Evolutionary conservation across 1,140 invertebrate genomes (phyloP).

Genomic region (Ceratosolen fusciceps): DNA sequence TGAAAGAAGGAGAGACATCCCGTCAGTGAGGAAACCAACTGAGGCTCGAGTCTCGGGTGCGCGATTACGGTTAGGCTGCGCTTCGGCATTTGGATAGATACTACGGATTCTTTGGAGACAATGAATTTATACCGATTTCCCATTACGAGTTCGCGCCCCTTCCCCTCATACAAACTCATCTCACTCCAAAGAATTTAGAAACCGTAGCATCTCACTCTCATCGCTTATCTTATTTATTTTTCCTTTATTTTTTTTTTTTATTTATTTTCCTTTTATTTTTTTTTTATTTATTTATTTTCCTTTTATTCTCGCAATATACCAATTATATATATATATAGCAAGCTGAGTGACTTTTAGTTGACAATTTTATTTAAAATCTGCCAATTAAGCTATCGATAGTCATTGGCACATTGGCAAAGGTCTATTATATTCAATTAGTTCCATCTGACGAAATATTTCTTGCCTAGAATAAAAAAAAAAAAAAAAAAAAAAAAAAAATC

Average conservation of each 20-base stretch:
- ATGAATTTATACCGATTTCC: background rate
- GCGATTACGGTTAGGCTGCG: no score
- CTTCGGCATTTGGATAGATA: no score
- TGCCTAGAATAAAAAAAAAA: background rate
- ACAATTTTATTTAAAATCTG: background rate
- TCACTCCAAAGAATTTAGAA: conserved; percentile 14
- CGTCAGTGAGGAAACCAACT: background rate
- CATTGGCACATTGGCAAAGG: no score
- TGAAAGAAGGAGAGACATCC: conserved; percentile 23
- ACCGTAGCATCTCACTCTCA: no score
- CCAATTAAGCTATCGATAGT: background rate
- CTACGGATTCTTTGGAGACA: conserved; percentile 19
- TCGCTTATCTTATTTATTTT: background rate
- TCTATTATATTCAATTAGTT: no score
- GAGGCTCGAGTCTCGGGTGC: background rate
- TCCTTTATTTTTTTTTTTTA: background rate
- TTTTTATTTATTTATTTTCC: conserved; percentile 8
- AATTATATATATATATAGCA: background rate
- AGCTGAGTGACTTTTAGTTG: conserved; percentile 18
- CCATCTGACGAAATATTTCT: background rate
- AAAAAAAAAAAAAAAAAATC: no score
- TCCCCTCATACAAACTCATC: background rate
- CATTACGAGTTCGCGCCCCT: background rate
- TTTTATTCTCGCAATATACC: background rate
- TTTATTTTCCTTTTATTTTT: background rate